A percentile compares a stretch with the other conserved stretches of the same genome.
These are phyloP conservation scores for Lasioglossum villosulum DNA, from an alignment of 2,888 invertebrate species.

Conservation along the genomic window DNA sequence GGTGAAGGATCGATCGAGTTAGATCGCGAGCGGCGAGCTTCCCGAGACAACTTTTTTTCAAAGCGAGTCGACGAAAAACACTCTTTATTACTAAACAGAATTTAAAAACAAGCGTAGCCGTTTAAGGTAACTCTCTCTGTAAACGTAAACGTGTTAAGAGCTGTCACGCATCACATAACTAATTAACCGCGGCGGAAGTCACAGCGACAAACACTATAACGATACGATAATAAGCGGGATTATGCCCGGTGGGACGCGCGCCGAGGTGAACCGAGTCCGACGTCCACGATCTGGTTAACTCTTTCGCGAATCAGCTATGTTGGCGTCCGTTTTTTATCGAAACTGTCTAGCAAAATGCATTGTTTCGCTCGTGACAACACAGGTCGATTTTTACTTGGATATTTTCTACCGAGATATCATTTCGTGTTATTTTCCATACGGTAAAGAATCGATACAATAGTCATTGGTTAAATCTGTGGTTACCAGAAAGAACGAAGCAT, in stretches of 20 bases:
- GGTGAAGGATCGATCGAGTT: background rate
- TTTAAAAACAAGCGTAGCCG: conserved; percentile 40
- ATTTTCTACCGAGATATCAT: no score
- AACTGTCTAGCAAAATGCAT: background rate
- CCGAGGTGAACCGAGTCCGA: conserved; percentile 7
- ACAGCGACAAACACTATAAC: conserved; percentile 30
- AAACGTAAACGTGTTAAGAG: conserved; percentile 53
- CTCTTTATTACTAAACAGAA: conserved; percentile 42
- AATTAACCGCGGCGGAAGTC: conserved; percentile 44
- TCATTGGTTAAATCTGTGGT: no score
- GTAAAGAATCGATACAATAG: no score
- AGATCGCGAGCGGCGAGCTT: conserved; percentile 30
- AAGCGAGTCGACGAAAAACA: conserved; percentile 27
- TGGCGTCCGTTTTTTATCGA: background rate
- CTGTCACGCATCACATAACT: conserved; percentile 54
- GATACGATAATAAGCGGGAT: conserved; percentile 39
- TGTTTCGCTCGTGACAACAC: no score
- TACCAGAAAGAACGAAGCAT: no score
- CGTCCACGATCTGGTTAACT: background rate
- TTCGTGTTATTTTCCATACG: no score
- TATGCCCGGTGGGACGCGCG: conserved; percentile 47
- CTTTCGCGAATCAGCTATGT: background rate
- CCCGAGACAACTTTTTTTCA: conserved; percentile 28
- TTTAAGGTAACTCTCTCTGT: conserved; percentile 59
- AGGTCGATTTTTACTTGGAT: no score